These are phyloP conservation scores for Eumeta japonica DNA, from an alignment of 1,140 invertebrate species.

Conservation along the genomic window DNA sequence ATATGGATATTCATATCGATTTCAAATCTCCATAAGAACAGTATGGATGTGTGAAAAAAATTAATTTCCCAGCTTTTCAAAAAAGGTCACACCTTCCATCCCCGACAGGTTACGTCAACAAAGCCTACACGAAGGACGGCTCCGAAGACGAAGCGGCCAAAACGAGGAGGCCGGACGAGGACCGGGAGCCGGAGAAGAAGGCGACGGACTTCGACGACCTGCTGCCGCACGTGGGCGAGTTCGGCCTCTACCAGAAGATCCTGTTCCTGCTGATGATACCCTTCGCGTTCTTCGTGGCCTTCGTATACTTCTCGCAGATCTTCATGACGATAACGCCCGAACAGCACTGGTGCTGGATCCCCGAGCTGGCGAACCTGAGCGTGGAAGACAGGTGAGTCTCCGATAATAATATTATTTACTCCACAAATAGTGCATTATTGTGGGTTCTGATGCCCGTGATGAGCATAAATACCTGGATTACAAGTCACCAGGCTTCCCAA, in stretches of 20 bases:
- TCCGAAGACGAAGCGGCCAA: slow-evolving; percentile 22
- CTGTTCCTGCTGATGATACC: slow-evolving; percentile 84
- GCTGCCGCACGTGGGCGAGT: slow-evolving; percentile 81
- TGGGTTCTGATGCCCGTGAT: too few species aligned
- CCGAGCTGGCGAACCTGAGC: slow-evolving; percentile 69
- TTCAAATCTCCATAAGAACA: too few species aligned
- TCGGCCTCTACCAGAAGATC: slow-evolving; percentile 84
- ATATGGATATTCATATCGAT: too few species aligned
- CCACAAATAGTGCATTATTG: background rate
- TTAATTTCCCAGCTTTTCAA: too few species aligned
- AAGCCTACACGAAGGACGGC: slow-evolving; percentile 30
- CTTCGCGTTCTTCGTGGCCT: slow-evolving; percentile 81
- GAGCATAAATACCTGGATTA: too few species aligned
- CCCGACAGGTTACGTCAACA: slow-evolving; percentile 40
- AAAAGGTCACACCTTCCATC: too few species aligned
- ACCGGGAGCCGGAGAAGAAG: too few species aligned
- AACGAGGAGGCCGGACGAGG: too few species aligned
- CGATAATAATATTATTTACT: slow-evolving; percentile 4
- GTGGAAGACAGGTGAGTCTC: slow-evolving; percentile 67
- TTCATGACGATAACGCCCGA: slow-evolving; percentile 80
- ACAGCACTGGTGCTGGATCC: slow-evolving; percentile 77
- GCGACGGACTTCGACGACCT: slow-evolving; percentile 45
- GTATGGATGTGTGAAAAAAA: too few species aligned
- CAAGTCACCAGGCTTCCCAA: too few species aligned
- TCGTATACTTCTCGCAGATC: slow-evolving; percentile 85